Percentiles rank a stretch among this genome's conserved stretches.
These are phyloP conservation scores for Cyphomyrus discorhynchus DNA, from an alignment of 2,113 vertebrate species.

Conservation along the genomic window DNA sequence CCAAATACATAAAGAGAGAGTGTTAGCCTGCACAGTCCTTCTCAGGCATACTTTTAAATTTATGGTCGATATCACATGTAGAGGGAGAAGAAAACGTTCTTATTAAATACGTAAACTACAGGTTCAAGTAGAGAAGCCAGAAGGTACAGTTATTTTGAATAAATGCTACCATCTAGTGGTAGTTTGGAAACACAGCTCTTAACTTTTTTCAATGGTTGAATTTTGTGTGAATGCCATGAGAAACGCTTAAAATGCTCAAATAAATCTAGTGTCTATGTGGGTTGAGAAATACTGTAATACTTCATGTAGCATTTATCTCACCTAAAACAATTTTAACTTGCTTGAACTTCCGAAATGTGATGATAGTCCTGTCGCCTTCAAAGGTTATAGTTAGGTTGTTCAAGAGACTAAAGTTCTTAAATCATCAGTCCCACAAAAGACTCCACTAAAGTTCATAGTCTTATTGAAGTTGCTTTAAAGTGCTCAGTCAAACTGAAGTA, in stretches of 20 bases:
- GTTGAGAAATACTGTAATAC: background rate
- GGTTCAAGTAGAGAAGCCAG: background rate
- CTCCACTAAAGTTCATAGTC: background rate
- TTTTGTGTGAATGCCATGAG: background rate
- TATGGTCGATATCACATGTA: background rate
- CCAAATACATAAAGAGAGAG: background rate
- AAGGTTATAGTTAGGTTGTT: background rate
- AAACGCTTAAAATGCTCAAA: background rate
- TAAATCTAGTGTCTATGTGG: background rate
- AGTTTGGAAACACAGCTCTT: background rate
- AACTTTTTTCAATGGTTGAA: background rate
- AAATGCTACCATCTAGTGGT: background rate
- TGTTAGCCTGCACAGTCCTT: background rate
- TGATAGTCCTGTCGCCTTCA: background rate
- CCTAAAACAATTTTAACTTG: background rate
- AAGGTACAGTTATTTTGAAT: background rate
- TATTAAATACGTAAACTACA: background rate
- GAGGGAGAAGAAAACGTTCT: background rate
- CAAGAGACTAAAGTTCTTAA: background rate
- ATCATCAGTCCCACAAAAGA: background rate
- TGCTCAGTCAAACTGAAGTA: background rate
- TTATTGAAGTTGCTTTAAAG: background rate
- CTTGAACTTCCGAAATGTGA: background rate
- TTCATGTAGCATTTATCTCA: background rate
- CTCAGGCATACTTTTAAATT: background rate